Evolutionary conservation across 2,797 vertebrate genomes (phyloP).

Genomic region (Triplophysa bombifrons): DNA sequence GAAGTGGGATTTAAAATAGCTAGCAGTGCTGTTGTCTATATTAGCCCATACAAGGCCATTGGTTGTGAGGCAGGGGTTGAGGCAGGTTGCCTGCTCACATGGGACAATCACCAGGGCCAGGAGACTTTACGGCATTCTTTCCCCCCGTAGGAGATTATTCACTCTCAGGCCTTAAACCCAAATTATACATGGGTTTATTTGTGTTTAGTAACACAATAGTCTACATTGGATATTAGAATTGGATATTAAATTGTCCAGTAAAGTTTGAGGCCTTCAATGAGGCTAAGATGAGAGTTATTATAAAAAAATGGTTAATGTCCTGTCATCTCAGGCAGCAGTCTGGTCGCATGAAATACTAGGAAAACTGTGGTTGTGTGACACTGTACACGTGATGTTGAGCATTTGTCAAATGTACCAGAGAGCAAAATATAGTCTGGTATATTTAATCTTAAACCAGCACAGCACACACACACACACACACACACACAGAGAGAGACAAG

Average conservation of each 20-base stretch:
- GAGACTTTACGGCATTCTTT: constrained; percentile 35
- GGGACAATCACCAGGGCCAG: constrained; percentile 12
- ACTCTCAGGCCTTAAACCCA: constrained; percentile 13
- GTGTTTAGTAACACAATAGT: background rate
- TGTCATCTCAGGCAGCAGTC: background rate
- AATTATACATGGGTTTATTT: background rate
- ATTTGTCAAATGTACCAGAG: constrained; percentile 26
- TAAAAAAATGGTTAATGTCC: background rate
- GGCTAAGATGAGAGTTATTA: background rate
- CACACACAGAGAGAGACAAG: background rate
- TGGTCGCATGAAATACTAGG: background rate
- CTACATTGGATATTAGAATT: background rate
- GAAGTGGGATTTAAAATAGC: constrained; percentile 67
- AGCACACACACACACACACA: background rate
- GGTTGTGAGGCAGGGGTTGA: constrained; percentile 42
- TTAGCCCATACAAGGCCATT: constrained; percentile 52
- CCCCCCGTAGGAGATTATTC: constrained; percentile 31
- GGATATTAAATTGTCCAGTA: background rate
- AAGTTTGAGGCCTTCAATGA: background rate
- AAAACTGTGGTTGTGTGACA: background rate
- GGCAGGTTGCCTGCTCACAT: constrained; percentile 34
- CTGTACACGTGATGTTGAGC: background rate
- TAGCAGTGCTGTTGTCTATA: constrained; percentile 49
- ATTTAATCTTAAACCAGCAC: background rate
- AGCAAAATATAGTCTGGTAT: background rate